These are phyloP conservation scores for Xiphydria camelus DNA, from an alignment of 2,888 invertebrate species.

Conservation along the genomic window DNA sequence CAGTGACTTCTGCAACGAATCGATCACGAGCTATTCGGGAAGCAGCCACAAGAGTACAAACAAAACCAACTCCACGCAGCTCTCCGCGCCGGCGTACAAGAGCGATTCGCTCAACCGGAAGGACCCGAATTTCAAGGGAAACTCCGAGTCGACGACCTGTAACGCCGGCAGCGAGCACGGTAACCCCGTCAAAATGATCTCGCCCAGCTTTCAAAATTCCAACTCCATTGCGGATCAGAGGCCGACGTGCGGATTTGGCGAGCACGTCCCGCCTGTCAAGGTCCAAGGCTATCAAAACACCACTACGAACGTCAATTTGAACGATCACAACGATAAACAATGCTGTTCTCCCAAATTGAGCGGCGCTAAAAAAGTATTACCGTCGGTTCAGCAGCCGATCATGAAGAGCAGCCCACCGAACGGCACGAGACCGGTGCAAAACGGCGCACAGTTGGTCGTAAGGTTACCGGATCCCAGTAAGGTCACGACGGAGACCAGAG, in stretches of 20 bases:
- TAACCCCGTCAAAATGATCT: slow-evolving; percentile 36
- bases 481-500: slow-evolving; percentile 48
- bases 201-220: slow-evolving; percentile 27
- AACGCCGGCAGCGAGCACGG: slow-evolving; percentile 40
- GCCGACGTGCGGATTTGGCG: slow-evolving; percentile 29
- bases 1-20: slow-evolving; percentile 46
- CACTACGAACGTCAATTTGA: slow-evolving; percentile 32
- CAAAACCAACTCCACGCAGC: slow-evolving; percentile 47
- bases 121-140: slow-evolving; percentile 27
- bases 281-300: slow-evolving; percentile 30
- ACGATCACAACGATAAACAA: slow-evolving; percentile 43
- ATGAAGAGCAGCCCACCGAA: slow-evolving; percentile 32
- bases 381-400: slow-evolving; percentile 28
- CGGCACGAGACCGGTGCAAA: slow-evolving; percentile 44
- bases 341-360: slow-evolving; percentile 50
- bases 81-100: slow-evolving; percentile 41
- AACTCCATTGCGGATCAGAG: slow-evolving; percentile 30
- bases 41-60: slow-evolving; percentile 44
- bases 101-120: slow-evolving; percentile 31
- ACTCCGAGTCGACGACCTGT: slow-evolving; percentile 24
- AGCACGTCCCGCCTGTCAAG: slow-evolving; percentile 35
- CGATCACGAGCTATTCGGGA: slow-evolving; percentile 45
- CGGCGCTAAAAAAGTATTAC: slow-evolving; percentile 49
- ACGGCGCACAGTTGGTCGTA: slow-evolving; percentile 53
- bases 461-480: slow-evolving; percentile 54